Percentiles rank a stretch among this genome's conserved stretches.
Evolutionary conservation across 2,797 vertebrate genomes (phyloP).

Genomic region (Bucorvus abyssinicus): DNA sequence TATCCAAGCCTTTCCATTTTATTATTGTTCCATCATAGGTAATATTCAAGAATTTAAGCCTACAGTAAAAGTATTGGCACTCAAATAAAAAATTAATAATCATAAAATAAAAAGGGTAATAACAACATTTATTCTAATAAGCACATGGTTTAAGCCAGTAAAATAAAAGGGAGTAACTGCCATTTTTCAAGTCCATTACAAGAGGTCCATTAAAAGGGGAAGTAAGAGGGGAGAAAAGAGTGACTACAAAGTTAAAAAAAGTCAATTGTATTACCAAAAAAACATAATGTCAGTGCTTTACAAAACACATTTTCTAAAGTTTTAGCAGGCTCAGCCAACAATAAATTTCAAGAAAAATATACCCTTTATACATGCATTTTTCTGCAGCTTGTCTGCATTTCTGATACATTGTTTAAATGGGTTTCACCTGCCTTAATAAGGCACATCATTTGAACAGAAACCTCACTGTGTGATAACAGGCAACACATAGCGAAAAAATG

Average conservation of each 20-base stretch:
- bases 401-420: constrained; percentile 56
- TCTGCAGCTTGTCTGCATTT: constrained; percentile 33
- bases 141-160: constrained; percentile 36
- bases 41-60: constrained; percentile 43
- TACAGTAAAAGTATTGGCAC: constrained; percentile 45
- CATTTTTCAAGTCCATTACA: constrained; percentile 22
- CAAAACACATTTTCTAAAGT: constrained; percentile 7
- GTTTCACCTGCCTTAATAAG: constrained; percentile 66
- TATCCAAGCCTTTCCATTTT: neutral
- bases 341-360: constrained; percentile 35
- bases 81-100: constrained; percentile 66
- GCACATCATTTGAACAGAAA: constrained; percentile 64
- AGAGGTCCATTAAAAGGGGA: neutral
- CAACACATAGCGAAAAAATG: constrained; percentile 41
- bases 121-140: constrained; percentile 61
- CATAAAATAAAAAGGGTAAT: constrained; percentile 56
- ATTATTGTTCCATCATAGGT: constrained; percentile 12
- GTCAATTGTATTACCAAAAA: neutral
- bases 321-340: constrained; percentile 40
- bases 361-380: constrained; percentile 10
- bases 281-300: constrained; percentile 21
- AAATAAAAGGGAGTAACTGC: constrained; percentile 64
- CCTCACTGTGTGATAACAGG: constrained; percentile 56
- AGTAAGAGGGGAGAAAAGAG: neutral
- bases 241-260: neutral